Evolutionary conservation across 1,140 invertebrate species (phyloP).

Genomic region (Calephelis nemesis): DNA sequence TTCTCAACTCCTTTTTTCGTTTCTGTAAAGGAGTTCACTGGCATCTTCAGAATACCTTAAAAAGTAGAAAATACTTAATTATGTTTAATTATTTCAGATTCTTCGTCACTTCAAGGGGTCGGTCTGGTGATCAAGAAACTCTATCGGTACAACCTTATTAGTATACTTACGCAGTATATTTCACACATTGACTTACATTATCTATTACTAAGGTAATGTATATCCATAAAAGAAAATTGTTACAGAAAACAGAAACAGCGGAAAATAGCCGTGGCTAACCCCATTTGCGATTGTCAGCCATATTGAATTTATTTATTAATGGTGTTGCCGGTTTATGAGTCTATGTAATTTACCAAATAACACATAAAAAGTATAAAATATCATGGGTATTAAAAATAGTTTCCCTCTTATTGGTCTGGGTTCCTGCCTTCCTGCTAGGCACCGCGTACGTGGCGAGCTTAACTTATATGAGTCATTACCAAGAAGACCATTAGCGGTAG

Average conservation of each 20-base stretch:
- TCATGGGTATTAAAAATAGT: no score
- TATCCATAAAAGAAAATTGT: slow-evolving; percentile 41
- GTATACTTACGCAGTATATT: slow-evolving; percentile 64
- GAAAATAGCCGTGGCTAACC: slow-evolving; percentile 54
- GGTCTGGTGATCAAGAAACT: slow-evolving; percentile 55
- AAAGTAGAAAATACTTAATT: slow-evolving; percentile 28
- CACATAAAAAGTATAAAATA: no score
- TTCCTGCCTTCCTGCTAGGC: no score
- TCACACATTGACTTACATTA: slow-evolving; percentile 69
- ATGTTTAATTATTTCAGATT: slow-evolving; percentile 18
- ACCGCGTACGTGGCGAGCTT: no score
- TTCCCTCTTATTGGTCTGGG: no score
- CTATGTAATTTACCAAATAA: no score
- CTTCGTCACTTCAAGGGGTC: slow-evolving; percentile 49
- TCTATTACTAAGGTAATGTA: slow-evolving; percentile 60
- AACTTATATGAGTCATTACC: no score
- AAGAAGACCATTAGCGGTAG: no score
- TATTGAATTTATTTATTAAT: slow-evolving; percentile 28
- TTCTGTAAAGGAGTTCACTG: slow-evolving; percentile 71
- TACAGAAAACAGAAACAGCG: slow-evolving; percentile 53
- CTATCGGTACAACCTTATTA: slow-evolving; percentile 26
- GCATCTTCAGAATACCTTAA: slow-evolving; percentile 78
- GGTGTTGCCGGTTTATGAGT: background rate
- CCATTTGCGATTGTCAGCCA: slow-evolving; percentile 48
- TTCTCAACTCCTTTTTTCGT: slow-evolving; percentile 71